phyloP scores from a whole-genome alignment of 1,140 invertebrate genomes.

The Cydia amplana region DNA sequence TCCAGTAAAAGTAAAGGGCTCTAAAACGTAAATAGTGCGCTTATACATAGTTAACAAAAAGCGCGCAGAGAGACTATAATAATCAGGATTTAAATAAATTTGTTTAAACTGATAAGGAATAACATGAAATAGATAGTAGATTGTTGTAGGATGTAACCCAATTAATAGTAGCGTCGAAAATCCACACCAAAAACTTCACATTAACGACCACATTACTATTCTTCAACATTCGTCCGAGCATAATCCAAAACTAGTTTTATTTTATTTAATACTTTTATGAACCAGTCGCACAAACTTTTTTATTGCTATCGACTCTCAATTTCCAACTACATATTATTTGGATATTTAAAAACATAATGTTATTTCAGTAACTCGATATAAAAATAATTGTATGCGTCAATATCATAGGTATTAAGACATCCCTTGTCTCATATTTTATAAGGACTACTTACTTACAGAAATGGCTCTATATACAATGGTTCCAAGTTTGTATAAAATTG shows the following conservation, averaged over 20 bases:
- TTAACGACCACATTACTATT: too few species aligned
- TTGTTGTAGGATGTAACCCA: too few species aligned
- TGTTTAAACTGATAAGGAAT: too few species aligned
- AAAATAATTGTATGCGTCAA: slow-evolving; percentile 37
- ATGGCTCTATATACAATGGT: slow-evolving; percentile 38
- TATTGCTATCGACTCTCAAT: slow-evolving; percentile 20
- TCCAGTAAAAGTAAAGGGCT: not conserved
- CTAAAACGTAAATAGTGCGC: not conserved
- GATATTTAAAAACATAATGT: slow-evolving; percentile 22
- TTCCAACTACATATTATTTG: slow-evolving; percentile 14
- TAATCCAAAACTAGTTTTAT: not conserved
- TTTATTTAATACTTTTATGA: not conserved
- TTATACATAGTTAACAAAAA: not conserved
- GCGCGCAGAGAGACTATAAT: not conserved
- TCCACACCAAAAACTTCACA: too few species aligned
- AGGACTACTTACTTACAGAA: slow-evolving; percentile 38
- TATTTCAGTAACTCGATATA: slow-evolving; percentile 27
- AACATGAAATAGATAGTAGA: too few species aligned
- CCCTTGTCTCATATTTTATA: slow-evolving; percentile 25
- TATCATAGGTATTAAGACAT: slow-evolving; percentile 30
- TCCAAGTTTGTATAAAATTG: slow-evolving; percentile 38
- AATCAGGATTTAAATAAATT: too few species aligned
- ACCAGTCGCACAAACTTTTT: not conserved
- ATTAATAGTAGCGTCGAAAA: too few species aligned
- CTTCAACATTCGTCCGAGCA: too few species aligned